Conservation (phyloP, 2,113 vertebrate species). For the Syrmaticus mikado region DNA sequence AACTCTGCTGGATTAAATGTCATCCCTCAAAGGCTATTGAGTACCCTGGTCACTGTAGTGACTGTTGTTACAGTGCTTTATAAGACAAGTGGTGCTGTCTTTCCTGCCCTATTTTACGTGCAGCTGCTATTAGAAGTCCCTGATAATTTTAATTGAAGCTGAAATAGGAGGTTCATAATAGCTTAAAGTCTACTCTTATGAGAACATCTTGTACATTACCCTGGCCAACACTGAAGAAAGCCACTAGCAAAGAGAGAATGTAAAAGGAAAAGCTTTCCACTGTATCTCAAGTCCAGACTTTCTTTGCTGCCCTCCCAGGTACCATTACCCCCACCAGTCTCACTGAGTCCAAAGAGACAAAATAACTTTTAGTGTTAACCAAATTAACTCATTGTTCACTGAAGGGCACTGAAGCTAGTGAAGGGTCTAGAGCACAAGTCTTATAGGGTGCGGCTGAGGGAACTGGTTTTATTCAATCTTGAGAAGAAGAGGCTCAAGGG, state of each 20-base stretch:
- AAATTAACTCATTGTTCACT: not conserved
- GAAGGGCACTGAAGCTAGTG: not conserved
- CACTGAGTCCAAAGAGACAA: not conserved
- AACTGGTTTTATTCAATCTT: not conserved
- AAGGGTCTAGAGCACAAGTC: not conserved
- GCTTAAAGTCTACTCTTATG: not conserved
- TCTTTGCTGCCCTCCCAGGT: not conserved
- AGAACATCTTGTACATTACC: not conserved
- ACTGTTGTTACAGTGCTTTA: not conserved
- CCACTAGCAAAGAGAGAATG: not conserved
- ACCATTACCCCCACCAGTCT: not conserved
- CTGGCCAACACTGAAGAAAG: not conserved
- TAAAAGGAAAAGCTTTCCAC: not conserved
- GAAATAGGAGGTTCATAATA: not conserved
- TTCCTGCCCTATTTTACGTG: not conserved
- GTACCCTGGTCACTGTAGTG: not conserved
- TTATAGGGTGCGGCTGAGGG: not conserved
- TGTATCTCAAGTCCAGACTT: not conserved
- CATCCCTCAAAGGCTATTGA: not conserved
- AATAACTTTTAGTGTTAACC: not conserved
- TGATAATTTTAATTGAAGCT: not conserved
- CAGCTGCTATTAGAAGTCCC: not conserved
- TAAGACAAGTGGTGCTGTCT: not conserved
- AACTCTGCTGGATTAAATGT: not conserved
- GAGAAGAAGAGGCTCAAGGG: not conserved